Evolutionary conservation across 2,797 vertebrate genomes (phyloP), one percentile per base, ranked within the genome.

Genomic region (Iguana delicatissima): DNA sequence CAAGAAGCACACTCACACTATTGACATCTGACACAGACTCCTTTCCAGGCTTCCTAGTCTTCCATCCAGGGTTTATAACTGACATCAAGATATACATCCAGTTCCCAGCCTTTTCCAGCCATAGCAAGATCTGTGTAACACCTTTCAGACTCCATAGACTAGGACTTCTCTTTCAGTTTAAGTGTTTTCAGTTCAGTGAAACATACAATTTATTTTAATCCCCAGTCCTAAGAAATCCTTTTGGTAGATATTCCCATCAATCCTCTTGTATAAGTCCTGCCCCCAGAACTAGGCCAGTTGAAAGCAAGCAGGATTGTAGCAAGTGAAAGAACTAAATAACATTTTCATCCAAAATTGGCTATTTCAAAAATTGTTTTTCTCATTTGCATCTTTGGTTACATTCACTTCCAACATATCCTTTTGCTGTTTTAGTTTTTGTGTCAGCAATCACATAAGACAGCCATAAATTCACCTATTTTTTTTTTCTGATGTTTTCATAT

Each of bases 161-260:
- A 55, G 26, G 32, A 83, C 42, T 42, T 80, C 46, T 46, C 29
- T 6, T 46, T 80, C 62, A 20, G 22, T 59, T 32, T 24, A 84
- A 84, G 6, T 0, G 13, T 62, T 38, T 74, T 88, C 72, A 64
- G 52, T 52, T 80, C 80, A 62, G 52, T 50, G 32, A 73, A 76
- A 89, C 8, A 69, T 69, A 26, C 14, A 57, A 85, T 72, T 79
- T 62, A 50, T 80, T 81, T 74, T 52, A 62, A 38, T 76, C 24
- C 12, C 35, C 38, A 81, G 22, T 62, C 2, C 5, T 14, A 50
- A 38, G 9, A 38, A 80, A 72, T 50, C 20, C 38, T 8, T 9
- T 85, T 73, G 50, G 35, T n/a, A 85, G 80, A 85, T 90, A 6
- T 32, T n/a, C 13, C 67, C 46, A 67, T 69, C 67, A 46, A 59